Conservation (phyloP, 2,888 invertebrate genomes). For the Herminia tarsipennalis region DNA sequence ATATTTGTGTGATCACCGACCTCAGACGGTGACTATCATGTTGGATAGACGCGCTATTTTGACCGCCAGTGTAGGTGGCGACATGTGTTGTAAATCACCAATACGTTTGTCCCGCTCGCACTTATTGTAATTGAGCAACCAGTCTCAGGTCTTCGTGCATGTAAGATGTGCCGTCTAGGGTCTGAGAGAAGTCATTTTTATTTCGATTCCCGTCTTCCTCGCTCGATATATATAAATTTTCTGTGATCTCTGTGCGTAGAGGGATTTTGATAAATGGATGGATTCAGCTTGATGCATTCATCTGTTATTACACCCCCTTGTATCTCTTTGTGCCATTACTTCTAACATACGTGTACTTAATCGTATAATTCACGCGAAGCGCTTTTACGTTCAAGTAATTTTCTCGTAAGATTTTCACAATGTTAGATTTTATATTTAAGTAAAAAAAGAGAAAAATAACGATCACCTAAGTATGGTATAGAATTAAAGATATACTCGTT, state of each 20-base stretch:
- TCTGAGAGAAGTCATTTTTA: too few species aligned
- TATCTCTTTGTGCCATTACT: conserved; percentile 63
- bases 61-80: too few species aligned
- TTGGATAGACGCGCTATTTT: too few species aligned
- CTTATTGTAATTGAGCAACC: too few species aligned
- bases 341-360: conserved; percentile 57
- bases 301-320: conserved; percentile 17
- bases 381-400: conserved; percentile 47
- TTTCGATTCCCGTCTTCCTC: conserved; percentile 15
- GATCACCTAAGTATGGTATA: conserved; percentile 67
- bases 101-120: too few species aligned
- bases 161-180: too few species aligned
- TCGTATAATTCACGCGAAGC: conserved; percentile 48
- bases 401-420: conserved; percentile 50
- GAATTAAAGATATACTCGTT: conserved; percentile 74
- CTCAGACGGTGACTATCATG: too few species aligned
- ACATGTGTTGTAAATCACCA: too few species aligned
- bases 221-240: conserved; percentile 24
- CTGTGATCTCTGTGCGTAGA: conserved; percentile 37
- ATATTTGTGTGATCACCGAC: too few species aligned
- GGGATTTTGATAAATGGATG: conserved; percentile 14
- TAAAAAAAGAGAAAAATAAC: conserved; percentile 61
- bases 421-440: conserved; percentile 59
- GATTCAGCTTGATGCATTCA: conserved; percentile 12
- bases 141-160: too few species aligned